Base-by-base conservation (phyloP, 1,140 invertebrate species). In the Drosophila bipectinata region DNA sequence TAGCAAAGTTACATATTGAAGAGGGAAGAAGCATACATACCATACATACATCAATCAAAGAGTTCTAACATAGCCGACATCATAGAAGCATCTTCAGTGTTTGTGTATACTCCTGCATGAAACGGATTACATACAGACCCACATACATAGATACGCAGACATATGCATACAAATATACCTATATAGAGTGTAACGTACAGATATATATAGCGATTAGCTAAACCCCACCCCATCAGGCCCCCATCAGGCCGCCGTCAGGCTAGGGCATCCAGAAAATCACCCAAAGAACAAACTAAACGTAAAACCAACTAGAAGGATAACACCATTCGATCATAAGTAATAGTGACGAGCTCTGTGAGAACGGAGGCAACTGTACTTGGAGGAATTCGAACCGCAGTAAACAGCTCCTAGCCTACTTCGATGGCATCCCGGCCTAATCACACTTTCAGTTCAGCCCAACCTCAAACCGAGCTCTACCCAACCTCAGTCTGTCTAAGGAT, bases 1-100 rank as follows among this genome's bases (percentile, higher is more conserved):
- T 85, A 84, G 81, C 39, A 69, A 77, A 78, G 51, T 62, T 60
- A 26, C 47, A 72, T 63, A 55, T 55, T 54, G 56, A 49, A 28
- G 49, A 37, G 34, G 12, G 34, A 28, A 72, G 62, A 76, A 76
- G 44, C 66, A 87, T 87, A 85, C 82, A 87, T 79, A 88, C 82
- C 82, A 83, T 71, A 82, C 77, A 71, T 77, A 71, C 71, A 88
- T 77, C 82, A 81, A 82, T 79, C 78, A 87, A 88, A 54, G 66
- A 69, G 56, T 77, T 61, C 73, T 66, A 64, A 39, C 51, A 68
- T 52, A 76, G 73, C 66, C 66, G 67, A 77, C 77, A 77, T 80
- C 73, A 80, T 85, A 85, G 81, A 53, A 57, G 59, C 52, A 71
- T 71, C 79, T 85, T 87, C 79, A 88, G 63, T 88, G 75, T 87